These are phyloP conservation scores for Orestias chungarensis DNA, from an alignment of 2,797 vertebrate genomes.

Conservation along the genomic window DNA sequence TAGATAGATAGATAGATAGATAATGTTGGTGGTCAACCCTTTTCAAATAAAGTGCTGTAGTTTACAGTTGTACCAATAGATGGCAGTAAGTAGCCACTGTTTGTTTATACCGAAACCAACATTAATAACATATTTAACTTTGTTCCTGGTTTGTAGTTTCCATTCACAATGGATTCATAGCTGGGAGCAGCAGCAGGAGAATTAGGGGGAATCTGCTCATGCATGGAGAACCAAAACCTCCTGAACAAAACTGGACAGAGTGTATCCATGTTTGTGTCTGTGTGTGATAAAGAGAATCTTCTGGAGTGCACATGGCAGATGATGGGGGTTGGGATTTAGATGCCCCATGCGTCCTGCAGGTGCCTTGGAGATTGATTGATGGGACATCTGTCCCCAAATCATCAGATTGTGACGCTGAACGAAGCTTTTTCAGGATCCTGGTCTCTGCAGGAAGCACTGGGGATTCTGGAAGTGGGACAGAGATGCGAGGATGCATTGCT, in stretches of 20 bases:
- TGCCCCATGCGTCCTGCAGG: conserved; percentile 23
- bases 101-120: neutral
- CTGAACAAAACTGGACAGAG: conserved; percentile 25
- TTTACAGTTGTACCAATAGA: conserved; percentile 47
- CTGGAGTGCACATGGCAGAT: conserved; percentile 11
- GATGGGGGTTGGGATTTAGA: conserved; percentile 15
- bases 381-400: conserved; percentile 31
- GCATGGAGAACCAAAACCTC: conserved; percentile 25
- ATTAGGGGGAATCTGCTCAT: neutral
- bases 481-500: conserved; percentile 38
- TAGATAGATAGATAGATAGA: too few species aligned
- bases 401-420: conserved; percentile 56
- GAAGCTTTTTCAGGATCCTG: conserved; percentile 37
- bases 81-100: conserved; percentile 52
- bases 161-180: neutral
- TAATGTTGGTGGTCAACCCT: conserved; percentile 5
- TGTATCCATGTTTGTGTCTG: conserved; percentile 27
- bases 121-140: conserved; percentile 10
- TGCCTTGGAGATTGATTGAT: conserved; percentile 34
- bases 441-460: conserved; percentile 51
- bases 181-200: conserved; percentile 22
- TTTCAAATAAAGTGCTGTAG: conserved; percentile 15
- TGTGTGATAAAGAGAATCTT: conserved; percentile 4
- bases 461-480: conserved; percentile 62
- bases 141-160: neutral